Base-by-base conservation (phyloP, 1,140 invertebrate genomes). In the Oreohelix idahoensis region DNA sequence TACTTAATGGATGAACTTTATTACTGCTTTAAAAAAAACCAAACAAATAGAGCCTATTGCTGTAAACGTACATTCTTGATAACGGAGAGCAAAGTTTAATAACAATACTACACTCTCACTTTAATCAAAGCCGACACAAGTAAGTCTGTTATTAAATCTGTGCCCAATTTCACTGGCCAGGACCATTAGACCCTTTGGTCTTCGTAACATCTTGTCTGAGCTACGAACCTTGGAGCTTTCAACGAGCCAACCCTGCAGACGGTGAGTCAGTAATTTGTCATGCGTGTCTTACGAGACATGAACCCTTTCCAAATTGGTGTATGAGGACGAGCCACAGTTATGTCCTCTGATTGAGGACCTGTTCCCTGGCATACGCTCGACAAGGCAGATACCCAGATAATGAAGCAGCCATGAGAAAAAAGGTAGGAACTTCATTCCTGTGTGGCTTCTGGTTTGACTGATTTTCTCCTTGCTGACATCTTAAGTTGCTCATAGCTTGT, bases 121-220 rank as follows among this genome's bases (percentile, higher is more conserved):
- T 45, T n/a, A 5, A n/a, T 8, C 15, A 45, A 45, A 45, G 15
- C 15, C 5, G 15, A 45, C 15, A 45, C 42, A 45, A 45, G 42
- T 45, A 45, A 15, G 15, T 45, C 15, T 45, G 42, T 45, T n/a
- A 45, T 15, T 45, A 15, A 45, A 45, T 5, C 15, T 8, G 5
- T 45, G 15, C 15, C 42, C 15, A 5, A 45, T 45, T 10, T 66
- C 17, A 2, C 17, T 32, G 63, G 4, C 13, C 63, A 96, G 95
- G 97, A 99, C 0, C 98, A 99, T 92, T 99, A 99, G 98, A 99
- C n/a, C n/a, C 93, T 99, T 99, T 92, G 98, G 98, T 73, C 93
- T 99, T 51, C 94, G 98, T 88, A 99, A 99, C 91, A 99, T 99
- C 89, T 93, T 99, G 20, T 99, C 98, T 0, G 98, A 99, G 11